Base-by-base conservation (phyloP, 2,888 invertebrate species). In the Dinocampus coccinellae region DNA sequence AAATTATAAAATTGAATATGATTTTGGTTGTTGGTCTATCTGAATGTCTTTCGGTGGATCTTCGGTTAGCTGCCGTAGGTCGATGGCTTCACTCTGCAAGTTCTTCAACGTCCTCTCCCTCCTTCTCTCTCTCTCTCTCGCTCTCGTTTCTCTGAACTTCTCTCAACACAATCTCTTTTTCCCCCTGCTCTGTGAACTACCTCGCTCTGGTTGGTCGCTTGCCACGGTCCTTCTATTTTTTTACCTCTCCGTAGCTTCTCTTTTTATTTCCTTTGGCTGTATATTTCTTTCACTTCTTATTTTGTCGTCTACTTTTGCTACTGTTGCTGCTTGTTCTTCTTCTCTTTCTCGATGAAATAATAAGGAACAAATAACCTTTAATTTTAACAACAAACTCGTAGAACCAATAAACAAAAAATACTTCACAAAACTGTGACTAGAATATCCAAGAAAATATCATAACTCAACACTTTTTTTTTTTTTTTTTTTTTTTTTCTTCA, bases 371-470 rank as follows among this genome's bases (percentile, higher is more conserved):
- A 11, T 26, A 39, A 34, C 53, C 39, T 57, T 36, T 36, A 13
- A 66, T 36, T 36, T 26, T 66, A 47, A 26, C 11, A 66, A 66
- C 24, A 47, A 36, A 66, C 55, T 36, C 55, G 20, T 16, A 34
- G 47, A 63, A 26, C 26, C 24, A 47, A n/a, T n/a, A 39, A 61
- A 39, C 39, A 22, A 61, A 24, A 20, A 22, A 52, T 57, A 55
- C 55, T 55, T 57, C 66, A 69, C 73, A 70, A 36, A 53, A 58
- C 34, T 70, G 63, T 76, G 81, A 82, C 82, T 82, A 65, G 65
- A 83, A 81, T 83, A 83, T 83, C 83, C 82, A 82, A 73, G 75
- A 80, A 78, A 81, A 82, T 75, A 83, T 81, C 82, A 81, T 82
- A 69, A 65, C 67, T 62, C 63, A 47, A 66, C 63, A 70, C 62